Percentiles rank a stretch among this genome's conserved stretches.
These are phyloP conservation scores for Python bivittatus DNA, from an alignment of 2,113 vertebrate species.

Conservation along the genomic window DNA sequence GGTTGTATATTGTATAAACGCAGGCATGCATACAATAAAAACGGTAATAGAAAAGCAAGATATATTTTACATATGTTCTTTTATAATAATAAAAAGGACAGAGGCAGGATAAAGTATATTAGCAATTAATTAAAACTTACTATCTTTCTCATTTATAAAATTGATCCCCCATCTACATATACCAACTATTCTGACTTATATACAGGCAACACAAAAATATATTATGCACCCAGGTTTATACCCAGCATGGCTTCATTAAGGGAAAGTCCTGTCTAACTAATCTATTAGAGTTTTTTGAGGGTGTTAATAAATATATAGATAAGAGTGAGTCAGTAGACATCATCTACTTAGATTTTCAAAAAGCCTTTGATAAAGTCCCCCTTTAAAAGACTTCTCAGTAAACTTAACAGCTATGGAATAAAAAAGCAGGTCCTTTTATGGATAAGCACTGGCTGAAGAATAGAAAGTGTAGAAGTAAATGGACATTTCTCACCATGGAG, in stretches of 20 bases:
- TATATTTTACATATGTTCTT: neutral
- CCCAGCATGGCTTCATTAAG: neutral
- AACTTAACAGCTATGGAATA: neutral
- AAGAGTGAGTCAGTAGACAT: neutral
- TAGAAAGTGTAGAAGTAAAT: neutral
- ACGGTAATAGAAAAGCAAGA: neutral
- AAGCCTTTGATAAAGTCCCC: neutral
- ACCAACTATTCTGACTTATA: neutral
- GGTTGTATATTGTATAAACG: neutral
- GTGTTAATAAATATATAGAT: neutral
- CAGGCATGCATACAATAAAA: neutral
- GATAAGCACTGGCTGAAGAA: neutral
- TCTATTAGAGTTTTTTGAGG: neutral
- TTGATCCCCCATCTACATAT: neutral
- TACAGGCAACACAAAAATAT: neutral
- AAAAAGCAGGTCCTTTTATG: neutral
- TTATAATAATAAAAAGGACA: no score
- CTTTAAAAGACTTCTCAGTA: neutral
- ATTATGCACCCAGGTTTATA: neutral
- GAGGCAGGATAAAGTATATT: neutral
- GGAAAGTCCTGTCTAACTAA: neutral
- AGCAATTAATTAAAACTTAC: neutral
- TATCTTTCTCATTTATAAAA: neutral
- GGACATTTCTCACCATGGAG: neutral
- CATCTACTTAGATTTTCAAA: neutral